A percentile compares a stretch with the other conserved stretches of the same genome.
These are phyloP conservation scores for Aradophagus sp. DNA, from an alignment of 1,140 invertebrate genomes.

Conservation along the genomic window DNA sequence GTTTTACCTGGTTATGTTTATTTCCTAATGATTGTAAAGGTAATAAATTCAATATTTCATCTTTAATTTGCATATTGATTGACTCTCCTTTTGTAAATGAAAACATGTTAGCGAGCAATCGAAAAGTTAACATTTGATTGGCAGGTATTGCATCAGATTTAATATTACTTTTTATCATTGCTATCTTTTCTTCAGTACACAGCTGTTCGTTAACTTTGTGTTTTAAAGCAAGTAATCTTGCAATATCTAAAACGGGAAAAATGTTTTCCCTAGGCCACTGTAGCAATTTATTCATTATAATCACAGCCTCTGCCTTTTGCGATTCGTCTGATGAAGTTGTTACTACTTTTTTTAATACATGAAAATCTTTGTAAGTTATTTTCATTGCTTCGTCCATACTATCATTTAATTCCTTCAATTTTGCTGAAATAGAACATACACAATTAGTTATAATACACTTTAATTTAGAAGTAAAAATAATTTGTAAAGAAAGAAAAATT, in stretches of 20 bases:
- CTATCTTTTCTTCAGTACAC: constrained; percentile 74
- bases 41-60: constrained; percentile 77
- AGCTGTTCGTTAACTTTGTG: constrained; percentile 78
- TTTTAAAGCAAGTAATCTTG: constrained; percentile 84
- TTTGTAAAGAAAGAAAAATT: too few species aligned
- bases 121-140: constrained; percentile 86
- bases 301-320: constrained; percentile 72
- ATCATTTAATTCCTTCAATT: constrained; percentile 83
- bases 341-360: constrained; percentile 79
- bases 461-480: too few species aligned
- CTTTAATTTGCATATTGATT: constrained; percentile 76
- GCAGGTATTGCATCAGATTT: constrained; percentile 73
- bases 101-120: constrained; percentile 87
- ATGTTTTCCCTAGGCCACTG: constrained; percentile 87
- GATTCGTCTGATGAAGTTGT: constrained; percentile 65
- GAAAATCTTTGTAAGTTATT: constrained; percentile 76
- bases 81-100: constrained; percentile 78
- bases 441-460: too few species aligned
- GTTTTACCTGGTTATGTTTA: constrained; percentile 80
- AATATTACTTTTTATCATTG: constrained; percentile 69
- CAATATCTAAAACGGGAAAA: constrained; percentile 90
- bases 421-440: constrained; percentile 74
- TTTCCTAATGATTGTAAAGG: constrained; percentile 76
- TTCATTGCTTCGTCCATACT: constrained; percentile 74
- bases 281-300: constrained; percentile 81